Evolutionary conservation across 2,113 vertebrate genomes (phyloP).

Genomic region (Thermophis baileyi): DNA sequence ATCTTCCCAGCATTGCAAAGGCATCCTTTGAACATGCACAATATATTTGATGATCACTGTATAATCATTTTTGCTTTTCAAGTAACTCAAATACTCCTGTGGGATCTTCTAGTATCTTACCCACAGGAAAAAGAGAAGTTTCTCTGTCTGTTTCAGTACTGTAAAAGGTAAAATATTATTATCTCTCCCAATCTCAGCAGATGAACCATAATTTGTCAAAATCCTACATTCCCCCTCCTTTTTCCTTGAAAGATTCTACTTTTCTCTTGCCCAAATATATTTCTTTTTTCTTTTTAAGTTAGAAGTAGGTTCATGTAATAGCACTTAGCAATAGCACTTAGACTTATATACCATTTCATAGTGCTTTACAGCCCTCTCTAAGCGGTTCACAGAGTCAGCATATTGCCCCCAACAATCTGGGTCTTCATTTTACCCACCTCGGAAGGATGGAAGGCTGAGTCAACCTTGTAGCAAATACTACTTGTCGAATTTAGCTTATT

Average conservation of each 20-base stretch:
- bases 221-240: background rate
- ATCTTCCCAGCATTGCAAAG: background rate
- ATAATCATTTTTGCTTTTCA: background rate
- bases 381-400: too few relatives aligned
- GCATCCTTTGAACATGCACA: fast-evolving
- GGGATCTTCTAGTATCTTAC: fast-evolving
- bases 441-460: too few relatives aligned
- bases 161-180: background rate
- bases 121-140: background rate
- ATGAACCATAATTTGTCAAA: background rate
- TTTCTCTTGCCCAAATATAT: background rate
- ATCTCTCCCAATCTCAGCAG: background rate
- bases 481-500: background rate
- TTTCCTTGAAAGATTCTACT: background rate
- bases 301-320: background rate
- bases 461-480: background rate
- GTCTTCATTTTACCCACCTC: too few relatives aligned
- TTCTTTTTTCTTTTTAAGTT: background rate
- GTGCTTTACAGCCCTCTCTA: too few relatives aligned
- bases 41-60: background rate
- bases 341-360: too few relatives aligned
- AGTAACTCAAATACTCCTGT: background rate
- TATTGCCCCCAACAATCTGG: too few relatives aligned
- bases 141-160: background rate
- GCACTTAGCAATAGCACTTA: too few relatives aligned